Base-by-base conservation (phyloP, 2,797 vertebrate species). In the Meda fulgida region DNA sequence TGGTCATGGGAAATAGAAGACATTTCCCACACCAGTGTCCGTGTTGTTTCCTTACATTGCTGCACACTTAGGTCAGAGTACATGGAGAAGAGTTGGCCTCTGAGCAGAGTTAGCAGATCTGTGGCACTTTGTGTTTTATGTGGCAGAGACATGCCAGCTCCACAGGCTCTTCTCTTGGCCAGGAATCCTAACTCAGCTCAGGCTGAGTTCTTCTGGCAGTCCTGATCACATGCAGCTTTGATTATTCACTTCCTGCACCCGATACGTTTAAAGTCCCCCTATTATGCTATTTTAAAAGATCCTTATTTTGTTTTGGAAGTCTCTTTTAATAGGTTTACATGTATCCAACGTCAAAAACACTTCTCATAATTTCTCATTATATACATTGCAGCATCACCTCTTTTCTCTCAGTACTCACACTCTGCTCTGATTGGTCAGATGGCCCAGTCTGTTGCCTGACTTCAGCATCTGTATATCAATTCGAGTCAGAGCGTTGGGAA, bases 141-240 rank as follows among this genome's bases (percentile, higher is more conserved):
- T 81, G 82, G 78, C 78, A 86, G 83, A 85, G 89, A 91, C 90
- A 91, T 93, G 93, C 92, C 93, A 94, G 86, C 93, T 89, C 91
- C 90, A 92, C 84, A 87, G 91, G 91, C 89, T 92, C 89, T 81
- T 84, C 93, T 92, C 91, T 92, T 93, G 92, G 92, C 91, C 83
- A 67, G 89, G 88, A 87, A 80, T 93, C 91, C 94, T 95, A 94
- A 95, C 91, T 95, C 94, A 93, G 94, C 93, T 93, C 91, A 90
- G 91, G 89, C 90, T 86, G 90, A 92, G 88, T 91, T 93, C 92
- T 93, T 91, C 92, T 93, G 93, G 92, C 92, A 92, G 91, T 84
- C 38, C 40, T 48, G 75, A 19, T 31, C 76, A 67, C 69, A 46
- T 79, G 23, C 51, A 89, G 78, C 84, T 89, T 88, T 90, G 81